Conservation (phyloP, 2,888 invertebrate species). For the Mayetiola destructor region DNA sequence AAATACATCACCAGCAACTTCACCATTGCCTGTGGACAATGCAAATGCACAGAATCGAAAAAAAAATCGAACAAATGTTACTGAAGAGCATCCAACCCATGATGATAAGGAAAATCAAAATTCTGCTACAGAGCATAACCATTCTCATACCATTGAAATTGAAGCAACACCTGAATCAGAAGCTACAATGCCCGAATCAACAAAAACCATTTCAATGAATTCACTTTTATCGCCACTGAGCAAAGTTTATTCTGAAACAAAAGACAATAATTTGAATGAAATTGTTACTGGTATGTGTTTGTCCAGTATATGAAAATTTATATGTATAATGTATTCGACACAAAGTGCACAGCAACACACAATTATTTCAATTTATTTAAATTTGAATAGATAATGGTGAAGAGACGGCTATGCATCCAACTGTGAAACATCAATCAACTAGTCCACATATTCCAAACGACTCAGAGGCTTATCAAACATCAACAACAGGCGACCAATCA, state of each 20-base stretch:
- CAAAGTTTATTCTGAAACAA: background rate
- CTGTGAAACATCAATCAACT: slow-evolving; percentile 35
- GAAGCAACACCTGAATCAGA: slow-evolving; percentile 6
- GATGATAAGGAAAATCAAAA: no score
- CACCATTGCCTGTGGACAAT: slow-evolving; percentile 1
- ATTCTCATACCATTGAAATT: background rate
- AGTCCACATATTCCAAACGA: slow-evolving; percentile 33
- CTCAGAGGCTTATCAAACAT: background rate
- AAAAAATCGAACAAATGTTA: background rate
- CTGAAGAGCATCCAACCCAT: background rate
- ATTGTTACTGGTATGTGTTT: background rate
- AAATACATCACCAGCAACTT: background rate
- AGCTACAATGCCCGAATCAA: background rate
- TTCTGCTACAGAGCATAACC: background rate
- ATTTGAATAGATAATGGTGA: slow-evolving; percentile 27
- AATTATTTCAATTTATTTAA: background rate
- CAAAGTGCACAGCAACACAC: background rate
- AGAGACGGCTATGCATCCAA: slow-evolving; percentile 32
- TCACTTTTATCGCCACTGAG: background rate
- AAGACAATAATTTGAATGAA: slow-evolving; percentile 6
- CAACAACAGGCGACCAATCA: background rate
- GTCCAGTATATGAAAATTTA: background rate
- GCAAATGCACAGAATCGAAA: background rate
- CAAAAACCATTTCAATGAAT: slow-evolving; percentile 6
- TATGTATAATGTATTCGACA: background rate